A percentile compares a stretch with the other conserved stretches of the same genome.
Evolutionary conservation across 2,797 vertebrate species (phyloP).

Genomic region (Phataginus tetradactyla): DNA sequence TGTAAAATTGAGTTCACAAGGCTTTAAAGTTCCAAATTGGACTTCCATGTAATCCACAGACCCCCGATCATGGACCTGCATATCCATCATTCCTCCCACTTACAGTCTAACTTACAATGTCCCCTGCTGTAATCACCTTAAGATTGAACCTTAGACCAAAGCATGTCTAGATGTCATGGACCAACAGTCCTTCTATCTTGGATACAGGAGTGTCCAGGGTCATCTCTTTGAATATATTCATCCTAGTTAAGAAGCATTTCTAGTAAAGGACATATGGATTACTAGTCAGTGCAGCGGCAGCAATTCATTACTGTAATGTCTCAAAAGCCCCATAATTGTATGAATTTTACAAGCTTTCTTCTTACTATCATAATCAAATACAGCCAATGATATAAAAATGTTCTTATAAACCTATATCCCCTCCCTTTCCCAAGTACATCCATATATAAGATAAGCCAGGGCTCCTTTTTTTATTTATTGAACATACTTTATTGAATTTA

Average conservation of each 20-base stretch:
- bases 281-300: background rate
- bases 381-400: background rate
- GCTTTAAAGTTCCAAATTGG: background rate
- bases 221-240: background rate
- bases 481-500: background rate
- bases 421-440: background rate
- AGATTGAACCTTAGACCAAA: background rate
- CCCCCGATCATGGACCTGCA: background rate
- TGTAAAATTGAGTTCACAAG: conserved; percentile 37
- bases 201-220: background rate
- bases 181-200: background rate
- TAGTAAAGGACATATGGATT: background rate
- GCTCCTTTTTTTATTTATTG: background rate
- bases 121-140: background rate
- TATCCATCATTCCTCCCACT: background rate
- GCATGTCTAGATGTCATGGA: background rate
- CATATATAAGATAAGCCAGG: background rate
- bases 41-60: background rate
- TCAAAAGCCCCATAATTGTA: background rate
- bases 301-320: background rate
- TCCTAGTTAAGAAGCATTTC: background rate
- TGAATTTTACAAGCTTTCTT: background rate
- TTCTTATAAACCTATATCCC: background rate
- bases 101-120: background rate
- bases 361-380: background rate